phyloP scores from a whole-genome alignment of 2,888 invertebrate genomes.

The Phaonia tiefii region DNA sequence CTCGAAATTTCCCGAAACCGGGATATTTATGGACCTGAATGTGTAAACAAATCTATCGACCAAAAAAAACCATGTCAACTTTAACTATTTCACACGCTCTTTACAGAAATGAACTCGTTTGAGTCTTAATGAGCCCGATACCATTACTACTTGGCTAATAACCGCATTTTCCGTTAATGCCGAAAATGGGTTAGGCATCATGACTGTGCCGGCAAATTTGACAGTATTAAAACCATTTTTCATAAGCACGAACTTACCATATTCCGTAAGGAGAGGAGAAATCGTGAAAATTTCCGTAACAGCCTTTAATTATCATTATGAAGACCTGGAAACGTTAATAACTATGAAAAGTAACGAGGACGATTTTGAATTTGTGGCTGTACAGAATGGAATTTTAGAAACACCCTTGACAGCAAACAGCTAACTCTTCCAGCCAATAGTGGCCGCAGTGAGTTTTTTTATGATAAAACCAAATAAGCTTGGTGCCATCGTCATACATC shows the following conservation, averaged over 20 bases:
- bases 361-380: conserved; percentile 85
- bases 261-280: conserved; percentile 89
- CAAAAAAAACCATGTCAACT: neutral
- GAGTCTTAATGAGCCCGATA: conserved; percentile 84
- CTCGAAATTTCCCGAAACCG: conserved; percentile 15
- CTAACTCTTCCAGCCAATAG: conserved; percentile 84
- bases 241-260: conserved; percentile 87
- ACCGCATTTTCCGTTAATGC: conserved; percentile 89
- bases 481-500: conserved; percentile 86
- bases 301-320: conserved; percentile 91
- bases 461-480: conserved; percentile 85
- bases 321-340: conserved; percentile 88
- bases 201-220: conserved; percentile 82
- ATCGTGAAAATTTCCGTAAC: conserved; percentile 91
- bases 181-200: conserved; percentile 86
- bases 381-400: conserved; percentile 53
- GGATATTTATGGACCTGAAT: conserved; percentile 24
- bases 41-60: conserved; percentile 49
- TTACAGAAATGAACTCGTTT: conserved; percentile 17
- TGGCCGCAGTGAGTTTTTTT: conserved; percentile 86
- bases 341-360: conserved; percentile 89
- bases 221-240: conserved; percentile 89
- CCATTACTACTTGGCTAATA: conserved; percentile 90
- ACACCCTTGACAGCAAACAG: conserved; percentile 67
- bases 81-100: neutral